These are phyloP conservation scores for Taphrorychus bicolor DNA, from an alignment of 2,888 invertebrate genomes.

Conservation along the genomic window DNA sequence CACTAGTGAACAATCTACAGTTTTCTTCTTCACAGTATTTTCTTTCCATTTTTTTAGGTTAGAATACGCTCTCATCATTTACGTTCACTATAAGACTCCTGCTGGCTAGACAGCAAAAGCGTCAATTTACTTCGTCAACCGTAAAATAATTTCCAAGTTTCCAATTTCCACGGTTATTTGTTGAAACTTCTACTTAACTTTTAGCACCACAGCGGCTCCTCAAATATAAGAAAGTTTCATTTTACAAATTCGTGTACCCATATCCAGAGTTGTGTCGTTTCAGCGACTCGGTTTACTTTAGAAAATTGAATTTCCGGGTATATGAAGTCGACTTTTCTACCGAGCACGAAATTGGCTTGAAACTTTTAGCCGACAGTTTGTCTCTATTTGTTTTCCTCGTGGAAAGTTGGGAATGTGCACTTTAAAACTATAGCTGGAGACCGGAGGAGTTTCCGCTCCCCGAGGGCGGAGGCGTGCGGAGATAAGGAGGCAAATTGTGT, in stretches of 20 bases:
- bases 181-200: constrained; percentile 19
- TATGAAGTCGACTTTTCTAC: constrained; percentile 27
- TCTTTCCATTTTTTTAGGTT: no score
- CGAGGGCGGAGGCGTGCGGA: background rate
- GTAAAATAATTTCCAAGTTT: no score
- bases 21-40: no score
- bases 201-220: constrained; percentile 14
- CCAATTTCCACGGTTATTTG: background rate
- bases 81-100: no score
- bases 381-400: constrained; percentile 36
- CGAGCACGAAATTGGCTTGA: constrained; percentile 36
- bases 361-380: constrained; percentile 39
- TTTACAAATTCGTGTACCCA: constrained; percentile 37
- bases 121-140: no score
- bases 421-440: constrained; percentile 6
- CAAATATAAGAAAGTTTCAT: constrained; percentile 38
- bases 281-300: constrained; percentile 47
- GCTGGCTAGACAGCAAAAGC: no score
- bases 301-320: constrained; percentile 47
- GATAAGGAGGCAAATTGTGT: background rate
- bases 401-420: constrained; percentile 9
- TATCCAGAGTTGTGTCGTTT: constrained; percentile 29
- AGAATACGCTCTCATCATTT: no score
- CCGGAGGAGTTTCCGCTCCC: background rate
- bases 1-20: no score